These are phyloP conservation scores for Suillia variegata DNA, from an alignment of 2,888 invertebrate genomes.

Conservation along the genomic window DNA sequence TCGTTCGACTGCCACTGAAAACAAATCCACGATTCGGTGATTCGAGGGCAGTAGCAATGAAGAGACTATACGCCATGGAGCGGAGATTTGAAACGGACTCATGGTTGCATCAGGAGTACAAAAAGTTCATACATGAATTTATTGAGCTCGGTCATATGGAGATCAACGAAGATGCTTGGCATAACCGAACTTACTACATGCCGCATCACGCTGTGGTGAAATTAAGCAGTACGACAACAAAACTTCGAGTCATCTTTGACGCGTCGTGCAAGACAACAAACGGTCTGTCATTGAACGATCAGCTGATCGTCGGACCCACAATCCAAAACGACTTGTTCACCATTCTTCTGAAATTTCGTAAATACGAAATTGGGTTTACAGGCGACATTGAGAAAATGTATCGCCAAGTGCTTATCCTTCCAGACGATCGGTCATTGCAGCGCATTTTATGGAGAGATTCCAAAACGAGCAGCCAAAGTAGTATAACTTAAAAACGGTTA, in stretches of 20 bases:
- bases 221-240: slow-evolving; percentile 2
- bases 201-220: slow-evolving; percentile 5
- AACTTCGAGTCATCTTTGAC: background rate
- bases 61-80: slow-evolving; percentile 17
- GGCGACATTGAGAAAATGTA: slow-evolving; percentile 10
- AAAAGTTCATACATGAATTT: slow-evolving; percentile 19
- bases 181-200: background rate
- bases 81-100: slow-evolving; percentile 8
- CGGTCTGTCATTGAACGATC: background rate
- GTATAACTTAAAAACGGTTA: slow-evolving; percentile 11
- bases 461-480: slow-evolving; percentile 12
- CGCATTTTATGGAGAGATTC: background rate
- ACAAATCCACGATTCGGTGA: slow-evolving; percentile 13
- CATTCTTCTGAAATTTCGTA: background rate
- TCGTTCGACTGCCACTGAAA: slow-evolving; percentile 21
- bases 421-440: background rate
- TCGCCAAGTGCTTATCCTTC: background rate
- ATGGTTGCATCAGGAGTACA: slow-evolving; percentile 12
- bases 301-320: slow-evolving; percentile 20
- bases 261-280: slow-evolving; percentile 1
- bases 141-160: slow-evolving; percentile 20
- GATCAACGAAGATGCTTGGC: background rate
- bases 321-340: slow-evolving; percentile 19
- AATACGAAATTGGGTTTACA: background rate
- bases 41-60: slow-evolving; percentile 2